Evolutionary conservation across 92 coral and sea anemone genomes (phyloP).

Genomic region (Zoanthus solanderi): DNA sequence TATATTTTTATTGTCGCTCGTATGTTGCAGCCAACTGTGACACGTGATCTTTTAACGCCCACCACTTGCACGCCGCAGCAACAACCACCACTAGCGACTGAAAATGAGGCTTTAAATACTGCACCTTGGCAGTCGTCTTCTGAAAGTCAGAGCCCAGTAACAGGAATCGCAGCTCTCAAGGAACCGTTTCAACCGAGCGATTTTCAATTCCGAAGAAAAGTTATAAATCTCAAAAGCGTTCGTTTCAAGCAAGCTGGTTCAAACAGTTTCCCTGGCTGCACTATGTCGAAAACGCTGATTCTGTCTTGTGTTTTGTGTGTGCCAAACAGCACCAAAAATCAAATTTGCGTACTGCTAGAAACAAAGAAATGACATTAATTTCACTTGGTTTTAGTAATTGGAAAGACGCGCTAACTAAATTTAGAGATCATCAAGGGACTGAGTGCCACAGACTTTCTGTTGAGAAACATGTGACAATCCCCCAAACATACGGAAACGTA

Average conservation of each 20-base stretch:
- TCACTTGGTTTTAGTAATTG: too few relatives aligned
- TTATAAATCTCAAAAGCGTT: slow-evolving; percentile 61
- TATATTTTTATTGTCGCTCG: too few relatives aligned
- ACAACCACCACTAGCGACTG: slow-evolving; percentile 33
- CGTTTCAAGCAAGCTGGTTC: slow-evolving; percentile 78
- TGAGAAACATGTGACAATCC: slow-evolving; percentile 3
- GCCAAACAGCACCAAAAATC: too few relatives aligned
- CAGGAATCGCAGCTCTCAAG: slow-evolving; percentile 38
- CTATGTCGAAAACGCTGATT: slow-evolving; percentile 58
- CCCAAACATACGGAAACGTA: slow-evolving; percentile 65
- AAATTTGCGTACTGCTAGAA: too few relatives aligned
- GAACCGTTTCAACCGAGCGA: slow-evolving; percentile 63
- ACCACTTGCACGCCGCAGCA: slow-evolving; percentile 23
- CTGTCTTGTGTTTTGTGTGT: slow-evolving; percentile 63
- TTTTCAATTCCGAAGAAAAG: slow-evolving; percentile 65
- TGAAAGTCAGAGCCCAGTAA: slow-evolving; percentile 26
- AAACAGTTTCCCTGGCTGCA: slow-evolving; percentile 36
- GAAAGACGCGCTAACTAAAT: slow-evolving; percentile 19
- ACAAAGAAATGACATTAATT: too few relatives aligned
- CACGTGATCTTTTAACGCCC: background rate
- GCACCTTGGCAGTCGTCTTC: slow-evolving; percentile 16
- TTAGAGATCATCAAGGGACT: slow-evolving; percentile 68
- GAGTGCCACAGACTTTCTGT: slow-evolving; percentile 17
- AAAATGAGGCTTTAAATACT: slow-evolving; percentile 35
- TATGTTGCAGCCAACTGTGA: too few relatives aligned